Conservation (phyloP, 2,113 vertebrate species). For the Orycteropus afer region DNA sequence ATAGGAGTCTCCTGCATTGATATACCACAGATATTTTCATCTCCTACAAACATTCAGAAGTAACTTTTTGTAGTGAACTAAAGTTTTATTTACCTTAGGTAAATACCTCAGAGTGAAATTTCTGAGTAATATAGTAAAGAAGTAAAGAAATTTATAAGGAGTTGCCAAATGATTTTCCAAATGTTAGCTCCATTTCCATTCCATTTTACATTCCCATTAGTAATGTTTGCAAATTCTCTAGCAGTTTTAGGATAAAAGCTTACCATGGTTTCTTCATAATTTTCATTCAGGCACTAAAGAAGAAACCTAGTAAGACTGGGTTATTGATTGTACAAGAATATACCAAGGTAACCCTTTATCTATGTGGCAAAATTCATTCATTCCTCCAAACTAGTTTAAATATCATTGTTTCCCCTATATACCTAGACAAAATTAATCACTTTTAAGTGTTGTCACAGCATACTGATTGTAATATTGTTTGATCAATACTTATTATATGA, state of each 20-base stretch:
- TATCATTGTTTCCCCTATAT: neutral
- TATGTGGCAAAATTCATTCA: neutral
- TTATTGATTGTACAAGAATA: neutral
- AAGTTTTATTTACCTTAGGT: slow-evolving; percentile 1
- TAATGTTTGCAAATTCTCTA: neutral
- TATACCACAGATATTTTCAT: neutral
- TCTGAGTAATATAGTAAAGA: neutral
- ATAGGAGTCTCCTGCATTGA: neutral
- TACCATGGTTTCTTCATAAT: neutral
- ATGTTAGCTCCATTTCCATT: neutral
- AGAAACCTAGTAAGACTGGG: neutral
- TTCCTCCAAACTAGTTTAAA: neutral
- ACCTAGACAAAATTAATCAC: neutral
- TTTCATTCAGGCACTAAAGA: neutral
- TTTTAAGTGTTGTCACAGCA: neutral
- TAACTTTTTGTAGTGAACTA: neutral
- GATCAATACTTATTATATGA: neutral
- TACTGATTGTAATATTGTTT: neutral
- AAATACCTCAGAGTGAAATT: no score
- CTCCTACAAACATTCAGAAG: neutral
- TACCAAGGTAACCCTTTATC: neutral
- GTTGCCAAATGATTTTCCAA: neutral
- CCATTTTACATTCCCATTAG: neutral
- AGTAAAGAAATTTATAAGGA: slow-evolving; percentile 8
- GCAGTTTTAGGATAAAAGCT: neutral